Evolutionary conservation across 2,888 invertebrate genomes (phyloP).

Genomic region (Caenorhabditis sp.): DNA sequence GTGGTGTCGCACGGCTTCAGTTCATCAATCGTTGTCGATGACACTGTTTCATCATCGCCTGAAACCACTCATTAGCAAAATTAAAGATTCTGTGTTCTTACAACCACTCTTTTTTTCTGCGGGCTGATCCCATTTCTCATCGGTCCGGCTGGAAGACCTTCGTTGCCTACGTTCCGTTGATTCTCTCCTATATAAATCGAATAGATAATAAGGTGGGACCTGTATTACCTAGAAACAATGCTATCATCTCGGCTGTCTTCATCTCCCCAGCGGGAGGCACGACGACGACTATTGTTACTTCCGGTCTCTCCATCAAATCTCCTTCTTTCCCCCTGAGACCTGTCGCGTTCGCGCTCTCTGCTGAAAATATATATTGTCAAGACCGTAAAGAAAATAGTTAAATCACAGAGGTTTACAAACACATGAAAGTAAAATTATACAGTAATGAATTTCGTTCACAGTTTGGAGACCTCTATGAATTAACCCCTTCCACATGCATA

Average conservation of each 20-base stretch:
- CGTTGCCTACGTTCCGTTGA: not conserved
- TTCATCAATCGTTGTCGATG: slow-evolving; percentile 63
- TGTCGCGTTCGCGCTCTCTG: slow-evolving; percentile 18
- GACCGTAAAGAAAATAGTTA: not conserved
- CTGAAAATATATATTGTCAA: not conserved
- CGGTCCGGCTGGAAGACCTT: not conserved
- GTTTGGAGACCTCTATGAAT: too few relatives aligned
- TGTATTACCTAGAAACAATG: not conserved
- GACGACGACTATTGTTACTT: slow-evolving; percentile 17
- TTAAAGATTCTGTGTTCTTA: not conserved
- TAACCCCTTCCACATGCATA: too few relatives aligned
- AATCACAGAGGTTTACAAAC: too few relatives aligned
- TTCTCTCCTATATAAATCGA: not conserved
- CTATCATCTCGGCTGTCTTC: slow-evolving; percentile 16
- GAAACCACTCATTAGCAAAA: not conserved
- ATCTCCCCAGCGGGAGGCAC: slow-evolving; percentile 36
- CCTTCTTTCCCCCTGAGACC: slow-evolving; percentile 19
- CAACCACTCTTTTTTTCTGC: not conserved
- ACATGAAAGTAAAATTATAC: too few relatives aligned
- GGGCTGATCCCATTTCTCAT: not conserved
- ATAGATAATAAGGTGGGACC: not conserved
- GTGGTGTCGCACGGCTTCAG: not conserved
- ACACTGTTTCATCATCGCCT: slow-evolving; percentile 59
- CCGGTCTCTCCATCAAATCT: slow-evolving; percentile 20
- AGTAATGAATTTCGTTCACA: too few relatives aligned